Percentiles rank a stretch among this genome's conserved stretches.
These are phyloP conservation scores for Drosophila colorata DNA, from an alignment of 2,888 invertebrate genomes.

Conservation along the genomic window DNA sequence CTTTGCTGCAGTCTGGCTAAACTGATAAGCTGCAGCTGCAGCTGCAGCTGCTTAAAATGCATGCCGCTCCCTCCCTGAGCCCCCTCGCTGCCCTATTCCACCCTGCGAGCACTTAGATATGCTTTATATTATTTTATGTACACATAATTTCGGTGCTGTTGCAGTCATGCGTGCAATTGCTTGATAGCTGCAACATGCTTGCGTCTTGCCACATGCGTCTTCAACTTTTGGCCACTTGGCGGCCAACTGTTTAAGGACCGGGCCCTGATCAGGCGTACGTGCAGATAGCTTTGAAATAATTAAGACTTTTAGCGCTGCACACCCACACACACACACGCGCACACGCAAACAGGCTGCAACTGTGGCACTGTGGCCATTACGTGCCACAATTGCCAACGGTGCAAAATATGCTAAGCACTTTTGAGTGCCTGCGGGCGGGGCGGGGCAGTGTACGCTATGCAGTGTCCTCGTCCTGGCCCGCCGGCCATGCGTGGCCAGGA, in stretches of 20 bases:
- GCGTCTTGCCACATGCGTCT: conserved; percentile 21
- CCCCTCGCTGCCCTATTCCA: too few species aligned
- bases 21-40: conserved; percentile 61
- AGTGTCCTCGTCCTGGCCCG: not conserved
- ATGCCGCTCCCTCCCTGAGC: conserved; percentile 2
- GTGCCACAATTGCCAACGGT: conserved; percentile 57
- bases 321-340: conserved; percentile 3
- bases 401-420: conserved; percentile 75
- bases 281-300: conserved; percentile 70
- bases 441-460: not conserved
- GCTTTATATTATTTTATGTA: conserved; percentile 40
- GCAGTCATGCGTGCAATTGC: conserved; percentile 70
- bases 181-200: conserved; percentile 54
- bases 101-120: conserved; percentile 22
- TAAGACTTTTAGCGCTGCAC: conserved; percentile 65
- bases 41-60: conserved; percentile 52
- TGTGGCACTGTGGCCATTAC: conserved; percentile 53
- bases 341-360: conserved; percentile 21
- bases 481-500: conserved; percentile 17
- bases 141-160: conserved; percentile 47
- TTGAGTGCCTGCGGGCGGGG: conserved; percentile 26
- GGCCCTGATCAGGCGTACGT: conserved; percentile 23
- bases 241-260: conserved; percentile 35
- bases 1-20: conserved; percentile 28
- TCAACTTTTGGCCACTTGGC: conserved; percentile 1